Percentiles rank a stretch among this genome's conserved stretches.
phyloP scores from a whole-genome alignment of 2,113 vertebrate genomes.

The Rhynchopsitta pachyrhyncha region DNA sequence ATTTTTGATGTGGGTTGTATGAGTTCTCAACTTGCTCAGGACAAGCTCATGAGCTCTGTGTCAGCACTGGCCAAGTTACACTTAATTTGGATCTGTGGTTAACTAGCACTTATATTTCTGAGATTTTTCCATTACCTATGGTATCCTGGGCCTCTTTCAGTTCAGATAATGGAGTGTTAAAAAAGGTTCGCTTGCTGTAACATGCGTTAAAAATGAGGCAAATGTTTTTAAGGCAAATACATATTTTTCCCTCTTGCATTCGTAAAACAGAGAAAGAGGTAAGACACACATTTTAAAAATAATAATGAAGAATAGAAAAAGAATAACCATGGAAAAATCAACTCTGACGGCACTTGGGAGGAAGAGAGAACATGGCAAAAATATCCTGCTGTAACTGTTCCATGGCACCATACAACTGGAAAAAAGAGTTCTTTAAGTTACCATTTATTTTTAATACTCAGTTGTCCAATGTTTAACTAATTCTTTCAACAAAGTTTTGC shows the following conservation, averaged over 20 bases:
- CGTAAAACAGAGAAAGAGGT: background rate
- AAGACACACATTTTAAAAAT: background rate
- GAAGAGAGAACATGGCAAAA: background rate
- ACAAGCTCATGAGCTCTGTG: background rate
- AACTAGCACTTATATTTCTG: background rate
- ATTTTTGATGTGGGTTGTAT: background rate
- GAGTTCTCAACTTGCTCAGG: background rate
- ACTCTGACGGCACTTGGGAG: background rate
- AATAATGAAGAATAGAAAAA: background rate
- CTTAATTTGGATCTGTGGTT: background rate
- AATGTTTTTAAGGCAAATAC: background rate
- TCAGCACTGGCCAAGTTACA: background rate
- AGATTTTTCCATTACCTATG: background rate
- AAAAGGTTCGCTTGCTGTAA: background rate
- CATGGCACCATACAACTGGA: background rate
- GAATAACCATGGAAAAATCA: background rate
- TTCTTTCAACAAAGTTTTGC: background rate
- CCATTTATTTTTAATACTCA: background rate
- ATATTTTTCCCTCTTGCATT: background rate
- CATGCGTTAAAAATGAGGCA: background rate
- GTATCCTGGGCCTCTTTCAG: background rate
- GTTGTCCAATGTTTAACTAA: conserved; percentile 38
- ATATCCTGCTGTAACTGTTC: background rate
- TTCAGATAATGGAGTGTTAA: conserved; percentile 7
- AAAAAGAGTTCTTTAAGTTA: background rate